phyloP scores from a whole-genome alignment of 1,140 invertebrate species.

The Pomacea maculata region DNA sequence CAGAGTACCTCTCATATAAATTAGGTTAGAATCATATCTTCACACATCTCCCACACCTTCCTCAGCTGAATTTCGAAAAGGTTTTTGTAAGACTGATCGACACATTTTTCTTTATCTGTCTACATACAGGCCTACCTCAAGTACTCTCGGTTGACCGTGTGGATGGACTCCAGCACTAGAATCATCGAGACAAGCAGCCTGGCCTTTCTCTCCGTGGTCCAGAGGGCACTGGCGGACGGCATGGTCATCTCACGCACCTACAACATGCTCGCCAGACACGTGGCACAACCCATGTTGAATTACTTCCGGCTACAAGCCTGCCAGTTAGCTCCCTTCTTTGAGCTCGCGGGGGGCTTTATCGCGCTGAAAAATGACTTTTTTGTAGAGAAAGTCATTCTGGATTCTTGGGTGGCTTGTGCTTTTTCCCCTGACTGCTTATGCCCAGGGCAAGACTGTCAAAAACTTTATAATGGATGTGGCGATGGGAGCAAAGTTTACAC shows the following conservation, averaged over 20 bases:
- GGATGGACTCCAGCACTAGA: conserved; percentile 12
- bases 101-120: background rate
- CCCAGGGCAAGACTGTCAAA: background rate
- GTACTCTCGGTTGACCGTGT: background rate
- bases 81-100: background rate
- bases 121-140: conserved; percentile 4
- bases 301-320: conserved; percentile 13
- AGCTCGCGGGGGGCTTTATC: conserved; percentile 5
- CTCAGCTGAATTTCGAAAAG: too few species aligned
- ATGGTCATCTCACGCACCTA: background rate
- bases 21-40: too few species aligned
- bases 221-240: background rate
- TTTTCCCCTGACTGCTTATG: conserved; percentile 9
- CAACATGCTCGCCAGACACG: conserved; percentile 6
- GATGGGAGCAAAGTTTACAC: background rate
- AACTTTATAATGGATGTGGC: background rate
- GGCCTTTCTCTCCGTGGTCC: background rate
- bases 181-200: background rate
- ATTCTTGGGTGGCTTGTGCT: conserved; percentile 15
- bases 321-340: conserved; percentile 6
- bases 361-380: background rate
- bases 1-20: too few species aligned
- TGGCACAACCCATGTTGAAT: background rate
- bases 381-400: background rate
- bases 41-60: too few species aligned